Base-by-base conservation (phyloP, 2,797 vertebrate genomes). In the Rhinophrynus dorsalis region DNA sequence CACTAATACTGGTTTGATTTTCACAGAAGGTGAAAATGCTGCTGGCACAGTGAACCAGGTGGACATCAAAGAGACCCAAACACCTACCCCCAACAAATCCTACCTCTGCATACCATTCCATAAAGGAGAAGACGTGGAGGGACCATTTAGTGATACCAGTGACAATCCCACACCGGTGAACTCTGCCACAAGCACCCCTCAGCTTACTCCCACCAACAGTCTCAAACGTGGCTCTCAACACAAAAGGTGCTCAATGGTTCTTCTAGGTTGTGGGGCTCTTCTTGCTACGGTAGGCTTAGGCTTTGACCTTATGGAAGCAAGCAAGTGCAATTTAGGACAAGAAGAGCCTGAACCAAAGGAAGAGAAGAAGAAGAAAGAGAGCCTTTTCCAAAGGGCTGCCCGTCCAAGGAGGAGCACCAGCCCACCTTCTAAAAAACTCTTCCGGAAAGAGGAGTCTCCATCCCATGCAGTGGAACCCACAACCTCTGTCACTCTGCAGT, bases 91-190 rank as follows among this genome's bases (percentile, higher is more conserved):
- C 69, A 90, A 86, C 83, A 92, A 95, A 81, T 93, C 96, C 82
- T 97, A 98, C 92, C 95, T 98, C 90, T 95, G 95, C 85, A 92
- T 96, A 82, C 96, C 96, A 1, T 94, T 95, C 87, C 92, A 94
- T 68, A 89, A 87, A 57, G 89, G 73, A 21, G 89, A 90, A 48
- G 90, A 91, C 40, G 92, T 92, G 81, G 95, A 95, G 42, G 88
- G 81, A 27, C 87, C 89, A 50, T 79, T 84, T 52, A 84, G 85
- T 6, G 92, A 94, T 20, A 82, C 75, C 50, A 89, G 91, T 3
- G 91, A 91, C 40, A 90, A 91, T 3, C 83, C 86, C 67, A 90
- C 90, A 24, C 87, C 90, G 21, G 81, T 90, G 60, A 85, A 85
- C 80, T 93, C 87, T 45, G 83, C 88, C 50, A 91, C 94, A 0